phyloP scores from a whole-genome alignment of 2,113 vertebrate species.

The Barbus barbus region DNA sequence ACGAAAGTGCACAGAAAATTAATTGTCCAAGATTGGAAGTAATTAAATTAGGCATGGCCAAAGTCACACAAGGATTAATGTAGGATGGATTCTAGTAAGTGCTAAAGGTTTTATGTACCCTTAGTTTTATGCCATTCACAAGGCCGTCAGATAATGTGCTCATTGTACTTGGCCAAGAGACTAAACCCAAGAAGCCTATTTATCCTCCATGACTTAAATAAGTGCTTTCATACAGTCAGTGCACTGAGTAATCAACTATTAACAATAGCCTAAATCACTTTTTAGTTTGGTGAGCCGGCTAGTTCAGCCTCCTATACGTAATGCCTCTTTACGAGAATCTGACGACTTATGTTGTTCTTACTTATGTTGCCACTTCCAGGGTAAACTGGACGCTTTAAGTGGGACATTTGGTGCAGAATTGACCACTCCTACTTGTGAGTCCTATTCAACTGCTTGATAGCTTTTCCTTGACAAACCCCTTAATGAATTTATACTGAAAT shows the following conservation, averaged over 20 bases:
- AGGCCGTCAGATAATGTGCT: constrained; percentile 54
- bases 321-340: too few relatives aligned
- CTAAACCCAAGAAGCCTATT: constrained; percentile 55
- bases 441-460: too few relatives aligned
- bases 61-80: constrained; percentile 46
- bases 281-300: too few relatives aligned
- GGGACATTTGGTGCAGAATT: too few relatives aligned
- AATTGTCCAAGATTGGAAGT: constrained; percentile 40
- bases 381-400: too few relatives aligned
- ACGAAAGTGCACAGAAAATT: constrained; percentile 42
- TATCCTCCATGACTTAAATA: constrained; percentile 46
- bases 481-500: too few relatives aligned
- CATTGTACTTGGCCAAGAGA: constrained; percentile 67
- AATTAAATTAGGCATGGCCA: constrained; percentile 46
- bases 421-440: too few relatives aligned
- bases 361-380: too few relatives aligned
- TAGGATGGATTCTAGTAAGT: constrained; percentile 27
- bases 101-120: constrained; percentile 29
- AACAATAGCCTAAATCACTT: too few relatives aligned
- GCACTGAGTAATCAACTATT: neutral
- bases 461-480: too few relatives aligned
- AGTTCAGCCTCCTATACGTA: too few relatives aligned
- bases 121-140: constrained; percentile 25
- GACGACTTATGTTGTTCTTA: too few relatives aligned
- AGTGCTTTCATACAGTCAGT: neutral